Evolutionary conservation across 2,888 invertebrate genomes (phyloP), one percentile per base, ranked within the genome.

Genomic region (Caenorhabditis uteleia): DNA sequence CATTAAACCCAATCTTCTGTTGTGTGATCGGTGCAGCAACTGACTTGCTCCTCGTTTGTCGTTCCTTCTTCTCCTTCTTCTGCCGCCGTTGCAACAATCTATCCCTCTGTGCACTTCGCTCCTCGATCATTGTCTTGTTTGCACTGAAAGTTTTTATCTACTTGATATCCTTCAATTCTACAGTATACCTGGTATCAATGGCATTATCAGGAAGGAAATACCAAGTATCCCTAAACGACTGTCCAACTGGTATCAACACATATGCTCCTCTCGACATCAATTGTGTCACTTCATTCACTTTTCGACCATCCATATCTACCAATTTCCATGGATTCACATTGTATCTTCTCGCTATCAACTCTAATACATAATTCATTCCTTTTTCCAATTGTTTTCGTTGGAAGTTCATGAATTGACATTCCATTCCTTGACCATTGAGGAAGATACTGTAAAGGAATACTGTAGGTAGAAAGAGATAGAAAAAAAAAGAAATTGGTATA

Each of bases 151-250:
- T 16, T 18, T 16, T 18, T 16, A 39, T 39, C 20, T 18, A 8
- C 8, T 39, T 25, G 6, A 29, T 29, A 29, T 29, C 31, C 8
- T 29, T 29, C 18, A 39, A 20, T 21, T 20, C 5, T n/a, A 27
- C 8, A 7, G 29, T 39, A 33, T 6, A 77, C 75, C 77, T 77
- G 2, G 79, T 79, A 54, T 79, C 79, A 49, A 79, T 79, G 1
- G 79, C 79, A 56, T 78, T 77, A 46, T 78, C 77, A 14, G 79
- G 79, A 5, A 79, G 56, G 38, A 77, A 79, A 34, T 79, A 79
- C 79, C 79, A 79, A 31, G 77, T 78, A 33, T 79, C 75, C 38
- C 79, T 40, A 55, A 78, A 79, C 8, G 64, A 58, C 43, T 79
- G 79, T 10, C 79, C 79, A 20, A 68, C 73, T 0, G 79, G 77